Evolutionary conservation across 1,140 invertebrate genomes (phyloP).

Genomic region (Bombus pyrosoma): DNA sequence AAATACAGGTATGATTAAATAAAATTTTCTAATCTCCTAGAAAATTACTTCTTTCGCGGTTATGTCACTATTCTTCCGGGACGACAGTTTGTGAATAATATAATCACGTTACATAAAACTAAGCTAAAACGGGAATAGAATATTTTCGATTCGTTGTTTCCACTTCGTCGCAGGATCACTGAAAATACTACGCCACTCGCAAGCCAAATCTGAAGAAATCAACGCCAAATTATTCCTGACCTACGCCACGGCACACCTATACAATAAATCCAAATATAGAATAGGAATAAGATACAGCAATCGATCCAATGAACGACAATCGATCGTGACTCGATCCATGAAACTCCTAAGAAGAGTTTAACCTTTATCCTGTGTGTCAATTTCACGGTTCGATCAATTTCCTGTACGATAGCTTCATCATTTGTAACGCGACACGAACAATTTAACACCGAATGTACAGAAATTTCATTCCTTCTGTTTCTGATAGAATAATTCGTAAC

Average conservation of each 20-base stretch:
- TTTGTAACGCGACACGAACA: background rate
- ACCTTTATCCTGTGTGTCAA: background rate
- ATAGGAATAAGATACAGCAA: background rate
- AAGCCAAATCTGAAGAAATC: conserved; percentile 4
- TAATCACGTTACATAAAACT: conserved; percentile 7
- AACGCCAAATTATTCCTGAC: background rate
- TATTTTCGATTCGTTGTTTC: background rate
- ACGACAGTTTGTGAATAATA: background rate
- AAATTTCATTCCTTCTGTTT: background rate
- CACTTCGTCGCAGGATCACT: background rate
- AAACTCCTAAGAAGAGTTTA: background rate
- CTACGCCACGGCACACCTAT: background rate
- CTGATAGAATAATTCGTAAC: background rate
- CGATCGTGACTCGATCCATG: background rate
- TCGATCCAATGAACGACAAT: background rate
- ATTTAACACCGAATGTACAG: no score
- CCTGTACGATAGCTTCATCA: background rate
- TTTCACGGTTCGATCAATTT: background rate
- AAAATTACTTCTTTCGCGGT: background rate
- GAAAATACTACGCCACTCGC: background rate
- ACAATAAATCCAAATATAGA: background rate
- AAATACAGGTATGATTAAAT: background rate
- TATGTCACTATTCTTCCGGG: background rate
- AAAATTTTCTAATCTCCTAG: background rate
- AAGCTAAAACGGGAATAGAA: background rate